Percentiles rank a stretch among this genome's conserved stretches.
Conservation (phyloP, 2,113 vertebrate genomes). For the Chaetorhynchus papuensis region DNA sequence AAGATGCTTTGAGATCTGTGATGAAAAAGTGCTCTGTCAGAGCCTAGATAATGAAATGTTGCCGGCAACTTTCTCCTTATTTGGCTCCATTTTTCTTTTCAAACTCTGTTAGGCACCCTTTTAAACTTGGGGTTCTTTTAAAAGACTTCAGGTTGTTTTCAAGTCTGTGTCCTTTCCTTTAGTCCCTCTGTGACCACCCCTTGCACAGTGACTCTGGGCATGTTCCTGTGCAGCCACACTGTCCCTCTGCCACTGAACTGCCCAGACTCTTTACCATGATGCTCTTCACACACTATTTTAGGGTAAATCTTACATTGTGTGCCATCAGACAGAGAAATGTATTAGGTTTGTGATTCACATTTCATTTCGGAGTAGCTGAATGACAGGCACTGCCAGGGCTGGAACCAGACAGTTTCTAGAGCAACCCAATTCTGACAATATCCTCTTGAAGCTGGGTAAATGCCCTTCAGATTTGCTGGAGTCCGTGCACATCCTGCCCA, state of each 20-base stretch:
- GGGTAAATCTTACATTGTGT: neutral
- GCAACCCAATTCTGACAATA: neutral
- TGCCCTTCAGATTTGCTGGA: neutral
- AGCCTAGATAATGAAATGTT: neutral
- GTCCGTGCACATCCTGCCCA: neutral
- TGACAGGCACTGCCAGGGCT: neutral
- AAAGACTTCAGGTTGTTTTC: neutral
- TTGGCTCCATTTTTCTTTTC: neutral
- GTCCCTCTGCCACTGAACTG: neutral
- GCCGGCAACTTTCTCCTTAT: neutral
- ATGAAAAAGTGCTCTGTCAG: neutral
- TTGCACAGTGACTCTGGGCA: neutral
- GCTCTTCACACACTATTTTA: neutral
- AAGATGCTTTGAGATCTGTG: neutral
- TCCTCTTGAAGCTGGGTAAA: neutral
- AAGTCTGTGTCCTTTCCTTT: neutral
- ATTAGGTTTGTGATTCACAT: neutral
- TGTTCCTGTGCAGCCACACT: neutral
- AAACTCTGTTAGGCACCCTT: neutral
- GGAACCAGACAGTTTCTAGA: neutral
- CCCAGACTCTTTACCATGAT: neutral
- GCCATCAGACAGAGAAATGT: neutral
- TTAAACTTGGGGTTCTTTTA: neutral
- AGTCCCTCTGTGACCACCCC: neutral
- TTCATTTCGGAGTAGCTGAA: neutral